These are phyloP conservation scores for Synaphobranchus kaupii DNA, from an alignment of 2,797 vertebrate genomes.

Conservation along the genomic window DNA sequence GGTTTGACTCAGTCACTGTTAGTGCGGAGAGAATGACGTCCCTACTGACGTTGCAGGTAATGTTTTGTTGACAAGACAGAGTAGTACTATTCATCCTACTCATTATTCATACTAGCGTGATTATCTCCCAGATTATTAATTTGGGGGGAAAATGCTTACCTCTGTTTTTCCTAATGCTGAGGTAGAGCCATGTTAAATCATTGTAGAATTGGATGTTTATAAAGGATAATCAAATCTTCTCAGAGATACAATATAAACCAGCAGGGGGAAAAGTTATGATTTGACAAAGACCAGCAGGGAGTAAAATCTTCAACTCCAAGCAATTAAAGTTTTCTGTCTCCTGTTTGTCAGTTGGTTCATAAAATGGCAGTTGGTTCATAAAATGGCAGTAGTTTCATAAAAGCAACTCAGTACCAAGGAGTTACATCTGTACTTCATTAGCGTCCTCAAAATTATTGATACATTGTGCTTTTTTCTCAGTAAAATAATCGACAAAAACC, in stretches of 20 bases:
- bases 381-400: too few species aligned
- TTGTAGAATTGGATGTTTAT: background rate
- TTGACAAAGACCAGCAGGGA: constrained; percentile 22
- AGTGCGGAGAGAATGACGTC: background rate
- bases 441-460: background rate
- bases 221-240: background rate
- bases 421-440: background rate
- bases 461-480: background rate
- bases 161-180: background rate
- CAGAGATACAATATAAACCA: background rate
- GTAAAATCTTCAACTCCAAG: background rate
- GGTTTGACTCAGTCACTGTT: background rate
- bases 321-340: constrained; percentile 6
- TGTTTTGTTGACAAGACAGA: constrained; percentile 1
- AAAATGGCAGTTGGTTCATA: background rate
- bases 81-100: background rate
- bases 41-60: background rate
- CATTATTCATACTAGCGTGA: background rate
- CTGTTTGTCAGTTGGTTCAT: background rate
- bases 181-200: background rate
- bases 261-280: constrained; percentile 38
- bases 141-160: constrained; percentile 16
- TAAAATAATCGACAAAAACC: background rate
- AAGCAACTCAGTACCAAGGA: background rate
- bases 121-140: constrained; percentile 15